Evolutionary conservation across 2,113 vertebrate species (phyloP).

Genomic region (Polypterus bichir): DNA sequence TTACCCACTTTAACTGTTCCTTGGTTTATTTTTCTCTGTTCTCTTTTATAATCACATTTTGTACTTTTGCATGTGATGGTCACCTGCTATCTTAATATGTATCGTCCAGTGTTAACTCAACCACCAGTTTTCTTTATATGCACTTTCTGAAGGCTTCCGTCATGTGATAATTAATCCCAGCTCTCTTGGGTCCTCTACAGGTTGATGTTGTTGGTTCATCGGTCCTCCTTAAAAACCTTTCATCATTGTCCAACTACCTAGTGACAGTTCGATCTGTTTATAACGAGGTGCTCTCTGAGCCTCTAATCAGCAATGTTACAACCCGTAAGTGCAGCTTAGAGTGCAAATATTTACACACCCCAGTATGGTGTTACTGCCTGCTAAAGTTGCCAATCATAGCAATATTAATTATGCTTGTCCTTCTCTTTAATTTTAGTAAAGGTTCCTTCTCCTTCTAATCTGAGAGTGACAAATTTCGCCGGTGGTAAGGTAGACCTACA

Average conservation of each 20-base stretch:
- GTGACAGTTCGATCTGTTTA: constrained; percentile 59
- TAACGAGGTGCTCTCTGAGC: constrained; percentile 54
- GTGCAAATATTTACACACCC: no score
- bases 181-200: constrained; percentile 32
- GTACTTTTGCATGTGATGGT: no score
- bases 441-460: constrained; percentile 61
- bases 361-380: no score
- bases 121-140: no score
- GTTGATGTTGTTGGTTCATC: constrained; percentile 61
- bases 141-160: no score
- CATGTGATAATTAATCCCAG: no score
- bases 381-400: no score
- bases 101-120: no score
- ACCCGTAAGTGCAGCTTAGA: constrained; percentile 56
- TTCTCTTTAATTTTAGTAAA: constrained; percentile 47
- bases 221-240: constrained; percentile 58
- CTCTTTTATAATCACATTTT: no score
- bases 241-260: constrained; percentile 71
- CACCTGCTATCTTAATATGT: no score
- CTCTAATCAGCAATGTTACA: constrained; percentile 60
- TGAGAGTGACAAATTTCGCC: constrained; percentile 65
- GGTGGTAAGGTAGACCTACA: constrained; percentile 55
- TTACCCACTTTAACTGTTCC: no score
- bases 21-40: no score
- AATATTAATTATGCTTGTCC: constrained; percentile 5